These are phyloP conservation scores for Protosalanx chinensis DNA, from an alignment of 2,797 vertebrate species.

Conservation along the genomic window DNA sequence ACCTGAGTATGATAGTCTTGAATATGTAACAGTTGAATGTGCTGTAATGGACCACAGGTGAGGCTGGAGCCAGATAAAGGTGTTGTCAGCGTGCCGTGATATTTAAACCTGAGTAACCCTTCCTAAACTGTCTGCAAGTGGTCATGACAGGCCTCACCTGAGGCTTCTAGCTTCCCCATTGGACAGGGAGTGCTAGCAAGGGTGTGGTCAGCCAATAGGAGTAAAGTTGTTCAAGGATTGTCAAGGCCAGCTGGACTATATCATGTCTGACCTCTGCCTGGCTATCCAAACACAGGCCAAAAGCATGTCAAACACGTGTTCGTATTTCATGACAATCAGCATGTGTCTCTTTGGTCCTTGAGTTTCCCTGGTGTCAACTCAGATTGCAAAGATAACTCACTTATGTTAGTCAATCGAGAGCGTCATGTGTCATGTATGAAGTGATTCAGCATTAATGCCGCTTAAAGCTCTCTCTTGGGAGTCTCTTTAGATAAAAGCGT, in stretches of 20 bases:
- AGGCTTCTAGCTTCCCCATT: constrained; percentile 14
- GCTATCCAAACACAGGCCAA: neutral
- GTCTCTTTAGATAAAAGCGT: too few species aligned
- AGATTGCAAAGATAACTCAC: too few species aligned
- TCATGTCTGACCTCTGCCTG: neutral
- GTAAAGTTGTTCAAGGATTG: neutral
- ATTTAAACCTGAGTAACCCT: constrained; percentile 54
- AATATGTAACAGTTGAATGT: constrained; percentile 4
- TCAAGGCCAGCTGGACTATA: neutral
- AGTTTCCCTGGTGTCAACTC: too few species aligned
- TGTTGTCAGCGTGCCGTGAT: constrained; percentile 19
- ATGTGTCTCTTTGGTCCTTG: neutral
- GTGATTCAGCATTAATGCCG: too few species aligned
- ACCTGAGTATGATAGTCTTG: constrained; percentile 1
- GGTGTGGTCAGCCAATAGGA: constrained; percentile 18
- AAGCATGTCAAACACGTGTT: too few species aligned
- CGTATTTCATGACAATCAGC: neutral
- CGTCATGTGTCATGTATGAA: too few species aligned
- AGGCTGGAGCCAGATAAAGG: constrained; percentile 14
- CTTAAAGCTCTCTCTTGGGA: too few species aligned
- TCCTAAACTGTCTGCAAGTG: constrained; percentile 9
- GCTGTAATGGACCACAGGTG: neutral
- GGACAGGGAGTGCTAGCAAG: neutral
- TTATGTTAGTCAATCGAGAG: too few species aligned
- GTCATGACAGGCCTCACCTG: constrained; percentile 38